Percentiles rank a stretch among this genome's conserved stretches.
phyloP scores from a whole-genome alignment of 2,888 invertebrate genomes.

The Congeria kusceri region DNA sequence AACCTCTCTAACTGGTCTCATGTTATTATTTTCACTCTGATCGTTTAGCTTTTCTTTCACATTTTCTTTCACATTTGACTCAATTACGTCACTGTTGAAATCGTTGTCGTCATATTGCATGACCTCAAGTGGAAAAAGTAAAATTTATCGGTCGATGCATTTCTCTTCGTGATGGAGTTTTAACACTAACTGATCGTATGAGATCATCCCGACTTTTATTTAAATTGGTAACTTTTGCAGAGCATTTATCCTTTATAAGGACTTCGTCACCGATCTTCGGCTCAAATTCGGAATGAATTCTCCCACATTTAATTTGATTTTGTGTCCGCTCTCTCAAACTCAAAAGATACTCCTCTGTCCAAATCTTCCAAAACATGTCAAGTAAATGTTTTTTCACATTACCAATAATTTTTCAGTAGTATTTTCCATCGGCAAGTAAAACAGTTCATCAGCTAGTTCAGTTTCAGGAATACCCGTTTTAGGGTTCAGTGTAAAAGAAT shows the following conservation, averaged over 20 bases:
- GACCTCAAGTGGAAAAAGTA: slow-evolving; percentile 34
- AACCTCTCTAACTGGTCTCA: no score
- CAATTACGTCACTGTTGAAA: no score
- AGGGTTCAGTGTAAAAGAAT: slow-evolving; percentile 39
- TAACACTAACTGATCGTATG: slow-evolving; percentile 26
- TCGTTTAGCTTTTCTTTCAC: not conserved
- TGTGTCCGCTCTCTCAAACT: slow-evolving; percentile 38
- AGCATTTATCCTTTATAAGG: slow-evolving; percentile 35
- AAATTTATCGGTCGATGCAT: slow-evolving; percentile 26
- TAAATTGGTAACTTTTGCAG: slow-evolving; percentile 15
- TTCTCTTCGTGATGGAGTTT: slow-evolving; percentile 4
- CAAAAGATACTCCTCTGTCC: slow-evolving; percentile 33
- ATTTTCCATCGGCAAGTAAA: not conserved
- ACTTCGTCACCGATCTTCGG: slow-evolving; percentile 29
- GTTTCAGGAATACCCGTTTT: slow-evolving; percentile 31
- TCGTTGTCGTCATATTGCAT: no score
- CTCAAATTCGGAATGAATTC: slow-evolving; percentile 10
- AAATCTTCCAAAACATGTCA: slow-evolving; percentile 40
- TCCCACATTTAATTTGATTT: slow-evolving; percentile 6
- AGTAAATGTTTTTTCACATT: slow-evolving; percentile 10
- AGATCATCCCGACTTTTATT: slow-evolving; percentile 24
- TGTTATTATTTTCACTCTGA: no score
- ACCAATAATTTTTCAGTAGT: not conserved
- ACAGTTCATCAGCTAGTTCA: not conserved
- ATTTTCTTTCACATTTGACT: not conserved